phyloP scores from a whole-genome alignment of 2,797 vertebrate genomes.

The Limosa lapponica region DNA sequence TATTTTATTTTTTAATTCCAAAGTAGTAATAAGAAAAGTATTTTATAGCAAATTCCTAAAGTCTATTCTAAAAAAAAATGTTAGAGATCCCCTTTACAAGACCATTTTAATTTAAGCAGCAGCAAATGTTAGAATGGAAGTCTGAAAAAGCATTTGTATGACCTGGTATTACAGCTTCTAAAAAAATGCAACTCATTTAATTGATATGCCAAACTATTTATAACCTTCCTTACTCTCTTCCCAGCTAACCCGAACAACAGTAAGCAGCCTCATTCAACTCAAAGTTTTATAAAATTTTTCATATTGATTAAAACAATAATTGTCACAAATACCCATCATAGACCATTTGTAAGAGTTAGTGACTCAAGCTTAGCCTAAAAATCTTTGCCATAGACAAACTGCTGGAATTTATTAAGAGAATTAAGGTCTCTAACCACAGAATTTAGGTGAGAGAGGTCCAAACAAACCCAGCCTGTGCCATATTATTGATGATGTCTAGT shows the following conservation, averaged over 20 bases:
- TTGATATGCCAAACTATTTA: not conserved
- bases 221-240: not conserved
- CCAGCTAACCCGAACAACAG: not conserved
- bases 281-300: not conserved
- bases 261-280: not conserved
- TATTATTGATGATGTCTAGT: slow-evolving; percentile 36
- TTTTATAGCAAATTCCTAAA: slow-evolving; percentile 47
- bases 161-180: slow-evolving; percentile 2
- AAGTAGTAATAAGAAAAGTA: slow-evolving; percentile 56
- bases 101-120: slow-evolving; percentile 34
- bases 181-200: slow-evolving; percentile 14
- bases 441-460: slow-evolving; percentile 41
- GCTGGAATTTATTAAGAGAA: slow-evolving; percentile 41
- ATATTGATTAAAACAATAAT: not conserved
- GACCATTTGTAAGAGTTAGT: slow-evolving; percentile 55
- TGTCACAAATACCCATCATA: slow-evolving; percentile 3
- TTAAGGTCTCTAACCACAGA: slow-evolving; percentile 43
- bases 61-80: slow-evolving; percentile 40
- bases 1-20: slow-evolving; percentile 36
- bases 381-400: slow-evolving; percentile 33
- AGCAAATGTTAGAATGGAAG: slow-evolving; percentile 16
- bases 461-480: slow-evolving; percentile 5
- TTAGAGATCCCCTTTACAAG: slow-evolving; percentile 26
- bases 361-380: slow-evolving; percentile 49
- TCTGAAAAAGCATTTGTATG: slow-evolving; percentile 17